phyloP scores from a whole-genome alignment of 2,888 invertebrate genomes.

The Agriopis marginaria region DNA sequence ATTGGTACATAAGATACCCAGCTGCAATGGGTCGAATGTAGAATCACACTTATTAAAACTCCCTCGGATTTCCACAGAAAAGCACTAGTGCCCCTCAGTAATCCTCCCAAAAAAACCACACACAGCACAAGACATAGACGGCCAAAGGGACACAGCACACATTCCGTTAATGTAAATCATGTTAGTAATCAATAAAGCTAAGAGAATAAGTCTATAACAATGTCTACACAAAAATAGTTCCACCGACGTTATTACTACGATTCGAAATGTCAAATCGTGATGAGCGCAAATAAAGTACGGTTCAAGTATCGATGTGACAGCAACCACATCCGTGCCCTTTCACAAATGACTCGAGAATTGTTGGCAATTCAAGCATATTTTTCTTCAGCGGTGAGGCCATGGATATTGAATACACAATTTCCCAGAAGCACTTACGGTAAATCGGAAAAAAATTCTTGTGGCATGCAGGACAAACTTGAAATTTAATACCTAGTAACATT shows the following conservation, averaged over 20 bases:
- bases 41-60: too few species aligned
- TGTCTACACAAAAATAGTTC: conserved; percentile 14
- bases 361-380: conserved; percentile 34
- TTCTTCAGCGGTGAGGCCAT: conserved; percentile 21
- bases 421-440: conserved; percentile 3
- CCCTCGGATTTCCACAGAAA: too few species aligned
- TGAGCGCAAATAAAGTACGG: conserved; percentile 24
- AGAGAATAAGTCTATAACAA: background rate
- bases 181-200: background rate
- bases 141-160: too few species aligned
- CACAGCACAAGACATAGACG: too few species aligned
- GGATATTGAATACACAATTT: conserved; percentile 25
- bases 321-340: conserved; percentile 45
- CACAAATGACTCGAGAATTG: conserved; percentile 36
- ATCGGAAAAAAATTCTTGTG: conserved; percentile 4
- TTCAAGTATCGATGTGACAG: conserved; percentile 22
- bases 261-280: conserved; percentile 16
- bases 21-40: too few species aligned
- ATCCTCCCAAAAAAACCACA: too few species aligned
- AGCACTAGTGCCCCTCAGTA: too few species aligned
- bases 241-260: conserved; percentile 10
- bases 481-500: too few species aligned
- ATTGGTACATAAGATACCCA: too few species aligned
- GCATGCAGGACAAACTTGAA: background rate
- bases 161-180: background rate